Evolutionary conservation across 1,140 invertebrate species (phyloP).

Genomic region (Lepidurus packardi): DNA sequence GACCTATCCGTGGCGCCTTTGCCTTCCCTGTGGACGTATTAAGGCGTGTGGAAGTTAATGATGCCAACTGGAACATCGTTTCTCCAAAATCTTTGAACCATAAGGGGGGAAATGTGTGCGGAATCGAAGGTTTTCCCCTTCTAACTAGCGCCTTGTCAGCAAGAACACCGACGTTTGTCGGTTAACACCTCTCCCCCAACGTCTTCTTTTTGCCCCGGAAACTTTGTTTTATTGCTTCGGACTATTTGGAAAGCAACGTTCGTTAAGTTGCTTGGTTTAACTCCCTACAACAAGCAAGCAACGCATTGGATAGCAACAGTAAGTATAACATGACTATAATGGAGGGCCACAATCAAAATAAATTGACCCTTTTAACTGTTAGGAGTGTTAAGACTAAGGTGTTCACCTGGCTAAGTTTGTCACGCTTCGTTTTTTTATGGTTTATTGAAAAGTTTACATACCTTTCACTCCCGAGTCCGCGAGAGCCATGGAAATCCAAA

Average conservation of each 20-base stretch:
- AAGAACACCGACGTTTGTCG: not conserved
- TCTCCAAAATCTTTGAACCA: not conserved
- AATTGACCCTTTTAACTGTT: not conserved
- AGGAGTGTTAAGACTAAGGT: no score
- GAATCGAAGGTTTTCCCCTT: not conserved
- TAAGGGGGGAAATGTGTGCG: not conserved
- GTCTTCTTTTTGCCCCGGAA: not conserved
- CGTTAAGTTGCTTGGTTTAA: not conserved
- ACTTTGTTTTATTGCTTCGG: slow-evolving; percentile 4
- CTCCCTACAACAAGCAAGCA: not conserved
- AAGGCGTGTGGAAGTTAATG: not conserved
- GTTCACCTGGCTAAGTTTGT: no score
- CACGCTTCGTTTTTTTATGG: no score
- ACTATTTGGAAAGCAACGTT: slow-evolving; percentile 15
- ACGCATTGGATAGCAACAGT: not conserved
- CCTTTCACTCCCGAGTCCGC: slow-evolving; percentile 11
- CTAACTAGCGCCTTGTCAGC: slow-evolving; percentile 6
- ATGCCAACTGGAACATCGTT: not conserved
- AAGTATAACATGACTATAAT: slow-evolving; percentile 1
- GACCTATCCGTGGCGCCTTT: no score
- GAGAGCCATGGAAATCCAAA: not conserved
- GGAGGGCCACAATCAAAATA: not conserved
- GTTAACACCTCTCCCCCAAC: not conserved
- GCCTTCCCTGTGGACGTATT: not conserved
- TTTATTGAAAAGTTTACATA: not conserved